Base-by-base conservation (phyloP, 2,888 invertebrate species). In the Ochlodes sylvanus region DNA sequence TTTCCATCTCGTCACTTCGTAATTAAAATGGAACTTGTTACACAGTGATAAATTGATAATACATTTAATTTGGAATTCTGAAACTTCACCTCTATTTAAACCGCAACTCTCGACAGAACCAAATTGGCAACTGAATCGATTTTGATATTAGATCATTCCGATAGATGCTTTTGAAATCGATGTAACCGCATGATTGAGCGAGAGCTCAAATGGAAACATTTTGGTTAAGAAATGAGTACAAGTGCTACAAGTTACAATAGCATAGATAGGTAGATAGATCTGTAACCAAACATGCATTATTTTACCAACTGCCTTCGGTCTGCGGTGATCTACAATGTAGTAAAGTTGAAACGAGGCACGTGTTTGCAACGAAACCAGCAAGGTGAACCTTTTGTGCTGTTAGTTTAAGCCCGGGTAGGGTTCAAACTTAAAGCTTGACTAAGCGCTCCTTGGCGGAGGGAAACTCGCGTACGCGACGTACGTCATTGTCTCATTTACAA, bases 21-120 rank as follows among this genome's bases (percentile, higher is more conserved):
- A 52, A 63, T 63, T 68, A 57, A 47, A 68, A 57, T 57, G 52
- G 27, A 58, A 15, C 42, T 58, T 42, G n/a, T 58, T 58, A 58
- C 21, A 27, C 42, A 3, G 17, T 27, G 27, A n/a, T n/a, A n/a
- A n/a, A n/a, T n/a, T 7, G 17, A 56, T 56, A 12, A 42, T 14
- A 34, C 17, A n/a, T 38, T 38, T 38, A 52, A 14, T 21, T 21
- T 9, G 44, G n/a, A 47, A 47, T 47, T 47, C 17, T 47, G 44
- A 47, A 47, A 14, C 10, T 42, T 7, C 10, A 14, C 7, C 12
- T 47, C 44, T 7, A 17, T 17, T 47, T 47, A 9, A 47, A 47
- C 15, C 1, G 0, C n/a, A 15, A 5, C 15, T 15, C 17, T 44
- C 6, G 5, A 47, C 12, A 38, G 12, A 1, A 38, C 15, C 7